A percentile compares a stretch with the other conserved stretches of the same genome.
phyloP scores from a whole-genome alignment of 2,888 invertebrate genomes.

The Drosophila falleni region DNA sequence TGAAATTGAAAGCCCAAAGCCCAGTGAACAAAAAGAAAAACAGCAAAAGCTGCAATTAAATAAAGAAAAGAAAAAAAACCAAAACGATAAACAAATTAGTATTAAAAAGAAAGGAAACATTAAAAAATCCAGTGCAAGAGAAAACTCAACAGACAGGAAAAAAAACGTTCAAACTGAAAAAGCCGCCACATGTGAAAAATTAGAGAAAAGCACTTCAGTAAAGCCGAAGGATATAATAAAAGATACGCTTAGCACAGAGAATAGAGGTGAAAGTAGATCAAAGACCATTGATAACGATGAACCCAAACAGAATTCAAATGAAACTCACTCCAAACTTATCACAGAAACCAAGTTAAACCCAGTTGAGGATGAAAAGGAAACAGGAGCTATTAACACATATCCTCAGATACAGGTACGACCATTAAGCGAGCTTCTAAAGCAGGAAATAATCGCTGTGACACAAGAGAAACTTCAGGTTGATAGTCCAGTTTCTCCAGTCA shows the following conservation, averaged over 20 bases:
- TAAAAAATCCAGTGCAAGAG: neutral
- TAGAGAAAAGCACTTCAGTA: neutral
- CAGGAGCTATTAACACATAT: slow-evolving; percentile 10
- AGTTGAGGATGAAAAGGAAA: neutral
- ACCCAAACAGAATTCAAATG: neutral
- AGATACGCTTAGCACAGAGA: neutral
- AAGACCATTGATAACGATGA: neutral
- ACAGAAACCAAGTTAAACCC: neutral
- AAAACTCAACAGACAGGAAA: neutral
- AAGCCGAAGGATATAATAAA: neutral
- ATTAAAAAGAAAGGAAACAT: neutral
- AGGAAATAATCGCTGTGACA: slow-evolving; percentile 59
- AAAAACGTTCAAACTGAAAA: neutral
- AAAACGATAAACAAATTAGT: neutral
- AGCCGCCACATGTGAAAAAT: neutral
- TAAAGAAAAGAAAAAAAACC: neutral
- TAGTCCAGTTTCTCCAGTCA: neutral
- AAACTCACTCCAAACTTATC: neutral
- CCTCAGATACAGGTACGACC: slow-evolving; percentile 81
- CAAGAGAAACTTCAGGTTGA: slow-evolving; percentile 38
- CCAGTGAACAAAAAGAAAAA: neutral
- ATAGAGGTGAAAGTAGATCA: neutral
- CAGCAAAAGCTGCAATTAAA: neutral
- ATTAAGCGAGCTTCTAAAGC: slow-evolving; percentile 69
- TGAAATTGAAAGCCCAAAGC: neutral